Evolutionary conservation across 2,797 vertebrate genomes (phyloP), one percentile per base, ranked within the genome.

Genomic region (Mycteria americana): DNA sequence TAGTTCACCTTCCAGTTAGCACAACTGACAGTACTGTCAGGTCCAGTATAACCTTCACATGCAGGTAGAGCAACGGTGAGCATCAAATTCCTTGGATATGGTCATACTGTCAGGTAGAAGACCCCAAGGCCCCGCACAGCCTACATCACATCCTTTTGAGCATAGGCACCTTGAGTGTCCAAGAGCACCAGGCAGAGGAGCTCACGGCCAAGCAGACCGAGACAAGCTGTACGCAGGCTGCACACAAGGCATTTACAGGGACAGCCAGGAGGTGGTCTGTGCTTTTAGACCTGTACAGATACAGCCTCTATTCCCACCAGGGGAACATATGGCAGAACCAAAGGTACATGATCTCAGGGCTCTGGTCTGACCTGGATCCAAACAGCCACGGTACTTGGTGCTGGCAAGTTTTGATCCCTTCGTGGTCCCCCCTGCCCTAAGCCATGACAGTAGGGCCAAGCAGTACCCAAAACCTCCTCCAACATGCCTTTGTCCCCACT

Each of bases 61-160:
- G 37, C 21, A 81, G 27, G 10, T 4, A 57, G 9, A 62, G 18
- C 45, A 91, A 56, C 0, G 0, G 22, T n/a, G 33, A 84, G 28
- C 22, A 72, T 68, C 27, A 76, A 3, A 85, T 60, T 45, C 22
- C 48, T 73, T 80, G 17, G 43, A 80, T 80, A 22, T 23, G 18
- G 50, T 79, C 23, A 25, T 18, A 48, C 18, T 46, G 41, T 22
- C 50, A 85, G n/a, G 9, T 37, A 57, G 16, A 62, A 74, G 60
- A 22, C 13, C n/a, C 64, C 33, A 33, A 39, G 27, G 33, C 5
- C n/a, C n/a, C 46, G 1, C n/a, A 60, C 6, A 74, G 9, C 22
- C 75, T 69, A 37, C 22, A 78, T 35, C 39, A 12, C 23, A 22
- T 51, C 39, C 33, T 77, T 60, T 59, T 28, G 35, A 69, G 27